phyloP scores from a whole-genome alignment of 1,140 invertebrate genomes.

The Meloidogyne chitwoodi region DNA sequence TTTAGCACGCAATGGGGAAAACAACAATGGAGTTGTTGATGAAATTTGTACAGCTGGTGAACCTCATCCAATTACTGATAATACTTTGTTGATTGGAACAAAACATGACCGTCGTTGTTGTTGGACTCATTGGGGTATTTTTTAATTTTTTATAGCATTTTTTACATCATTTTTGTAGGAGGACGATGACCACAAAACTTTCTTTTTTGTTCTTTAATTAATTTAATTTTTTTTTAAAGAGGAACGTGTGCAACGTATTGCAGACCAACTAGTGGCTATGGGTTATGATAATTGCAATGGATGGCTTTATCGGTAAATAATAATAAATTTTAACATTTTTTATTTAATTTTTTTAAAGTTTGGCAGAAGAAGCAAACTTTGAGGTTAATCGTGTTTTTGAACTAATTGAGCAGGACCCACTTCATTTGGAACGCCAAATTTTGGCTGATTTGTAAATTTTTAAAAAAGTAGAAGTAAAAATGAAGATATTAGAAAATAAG shows the following conservation, averaged over 20 bases:
- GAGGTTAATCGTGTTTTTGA: slow-evolving; percentile 29
- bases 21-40: neutral
- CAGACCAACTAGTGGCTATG: slow-evolving; percentile 34
- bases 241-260: slow-evolving; percentile 18
- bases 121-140: slow-evolving; percentile 5
- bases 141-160: neutral
- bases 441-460: neutral
- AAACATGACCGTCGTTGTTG: neutral
- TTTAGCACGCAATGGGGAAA: neutral
- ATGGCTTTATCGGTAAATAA: slow-evolving; percentile 33
- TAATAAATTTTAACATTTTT: neutral
- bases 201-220: too few relatives aligned
- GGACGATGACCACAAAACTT: too few relatives aligned
- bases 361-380: slow-evolving; percentile 17
- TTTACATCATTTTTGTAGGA: too few relatives aligned
- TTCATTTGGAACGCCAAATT: slow-evolving; percentile 18
- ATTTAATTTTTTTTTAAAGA: slow-evolving; percentile 14
- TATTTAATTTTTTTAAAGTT: neutral
- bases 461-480: too few relatives aligned
- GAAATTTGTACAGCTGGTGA: slow-evolving; percentile 14
- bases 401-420: slow-evolving; percentile 19
- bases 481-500: neutral
- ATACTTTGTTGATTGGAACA: too few relatives aligned
- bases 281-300: slow-evolving; percentile 43
- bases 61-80: neutral